A percentile compares a stretch with the other conserved stretches of the same genome.
These are phyloP conservation scores for Nomada fabriciana DNA, from an alignment of 2,888 invertebrate genomes.

Conservation along the genomic window DNA sequence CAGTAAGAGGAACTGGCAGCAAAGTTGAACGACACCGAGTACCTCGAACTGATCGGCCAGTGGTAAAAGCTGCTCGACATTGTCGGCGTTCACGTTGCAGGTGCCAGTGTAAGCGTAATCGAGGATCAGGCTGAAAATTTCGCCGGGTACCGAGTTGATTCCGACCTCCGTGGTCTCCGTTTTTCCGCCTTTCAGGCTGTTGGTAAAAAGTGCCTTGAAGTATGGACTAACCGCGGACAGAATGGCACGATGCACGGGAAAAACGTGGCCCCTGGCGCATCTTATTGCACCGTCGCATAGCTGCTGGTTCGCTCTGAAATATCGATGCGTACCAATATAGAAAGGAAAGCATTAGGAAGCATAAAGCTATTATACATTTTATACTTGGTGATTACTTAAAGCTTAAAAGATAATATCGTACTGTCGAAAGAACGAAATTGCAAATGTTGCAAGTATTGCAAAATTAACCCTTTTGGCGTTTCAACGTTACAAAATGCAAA, in stretches of 20 bases:
- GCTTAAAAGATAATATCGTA: too few species aligned
- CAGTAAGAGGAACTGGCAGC: slow-evolving; percentile 88
- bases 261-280: slow-evolving; percentile 87
- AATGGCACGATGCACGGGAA: slow-evolving; percentile 89
- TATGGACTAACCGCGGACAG: slow-evolving; percentile 90
- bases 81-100: slow-evolving; percentile 88
- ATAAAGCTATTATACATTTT: too few species aligned
- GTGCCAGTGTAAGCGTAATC: slow-evolving; percentile 91
- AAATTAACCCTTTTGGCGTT: too few species aligned
- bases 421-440: too few species aligned
- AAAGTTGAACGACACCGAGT: slow-evolving; percentile 89
- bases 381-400: too few species aligned
- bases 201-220: slow-evolving; percentile 90
- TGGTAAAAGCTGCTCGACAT: slow-evolving; percentile 89
- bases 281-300: slow-evolving; percentile 90
- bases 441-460: too few species aligned
- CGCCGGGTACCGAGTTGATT: slow-evolving; percentile 86
- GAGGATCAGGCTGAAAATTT: slow-evolving; percentile 88
- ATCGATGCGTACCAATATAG: not conserved
- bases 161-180: slow-evolving; percentile 87
- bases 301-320: slow-evolving; percentile 86
- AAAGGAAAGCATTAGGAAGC: too few species aligned
- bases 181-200: slow-evolving; percentile 87
- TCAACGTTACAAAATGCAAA: too few species aligned
- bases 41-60: slow-evolving; percentile 91